Conservation (phyloP, 2,797 vertebrate species). For the Acestrorhynchus altus region DNA sequence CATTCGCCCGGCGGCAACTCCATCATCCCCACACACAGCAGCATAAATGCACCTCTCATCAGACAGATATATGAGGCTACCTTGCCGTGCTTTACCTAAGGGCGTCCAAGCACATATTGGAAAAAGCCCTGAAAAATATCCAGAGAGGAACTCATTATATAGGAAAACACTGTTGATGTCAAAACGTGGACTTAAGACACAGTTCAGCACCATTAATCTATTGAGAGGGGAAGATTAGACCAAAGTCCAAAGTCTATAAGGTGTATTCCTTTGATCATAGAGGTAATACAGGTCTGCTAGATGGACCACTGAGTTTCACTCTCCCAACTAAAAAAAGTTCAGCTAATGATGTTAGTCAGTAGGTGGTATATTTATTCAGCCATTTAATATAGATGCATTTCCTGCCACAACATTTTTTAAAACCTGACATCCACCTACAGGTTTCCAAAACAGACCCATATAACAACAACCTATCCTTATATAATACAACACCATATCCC, state of each 20-base stretch:
- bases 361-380: conserved; percentile 1
- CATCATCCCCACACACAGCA: conserved; percentile 52
- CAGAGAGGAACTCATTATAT: conserved; percentile 50
- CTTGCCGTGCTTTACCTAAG: conserved; percentile 50
- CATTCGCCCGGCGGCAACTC: conserved; percentile 52
- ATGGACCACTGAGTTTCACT: not conserved
- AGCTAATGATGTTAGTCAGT: conserved; percentile 17
- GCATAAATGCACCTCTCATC: conserved; percentile 55
- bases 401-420: conserved; percentile 28
- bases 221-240: conserved; percentile 24
- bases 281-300: conserved; percentile 17
- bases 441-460: conserved; percentile 18
- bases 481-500: conserved; percentile 40
- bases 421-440: conserved; percentile 19
- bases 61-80: conserved; percentile 57
- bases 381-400: conserved; percentile 22
- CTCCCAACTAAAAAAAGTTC: not conserved
- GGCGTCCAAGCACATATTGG: conserved; percentile 49
- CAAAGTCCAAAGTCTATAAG: conserved; percentile 19
- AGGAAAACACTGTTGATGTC: conserved; percentile 53
- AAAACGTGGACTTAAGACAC: conserved; percentile 40
- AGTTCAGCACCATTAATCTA: conserved; percentile 36
- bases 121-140: conserved; percentile 53
- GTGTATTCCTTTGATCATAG: conserved; percentile 2
- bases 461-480: conserved; percentile 11